These are phyloP conservation scores for Mythimna albipuncta DNA, from an alignment of 2,888 invertebrate genomes.

Conservation along the genomic window DNA sequence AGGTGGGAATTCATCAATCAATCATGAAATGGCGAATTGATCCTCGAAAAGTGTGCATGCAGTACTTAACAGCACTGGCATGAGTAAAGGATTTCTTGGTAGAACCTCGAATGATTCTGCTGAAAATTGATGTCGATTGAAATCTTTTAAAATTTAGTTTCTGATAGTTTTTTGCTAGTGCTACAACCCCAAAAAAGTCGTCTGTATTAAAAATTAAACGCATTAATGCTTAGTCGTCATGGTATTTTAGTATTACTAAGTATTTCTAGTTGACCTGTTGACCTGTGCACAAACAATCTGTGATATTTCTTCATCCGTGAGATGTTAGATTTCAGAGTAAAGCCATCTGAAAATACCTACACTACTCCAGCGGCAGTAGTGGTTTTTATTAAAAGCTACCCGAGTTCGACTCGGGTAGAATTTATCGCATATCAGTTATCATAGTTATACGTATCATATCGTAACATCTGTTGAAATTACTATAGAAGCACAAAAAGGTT, in stretches of 20 bases:
- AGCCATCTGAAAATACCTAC: conserved; percentile 3
- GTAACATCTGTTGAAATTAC: neutral
- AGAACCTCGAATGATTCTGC: neutral
- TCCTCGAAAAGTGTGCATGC: neutral
- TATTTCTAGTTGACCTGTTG: neutral
- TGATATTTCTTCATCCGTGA: neutral
- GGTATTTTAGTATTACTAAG: neutral
- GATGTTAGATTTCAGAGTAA: neutral
- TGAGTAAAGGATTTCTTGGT: neutral
- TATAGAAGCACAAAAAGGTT: neutral
- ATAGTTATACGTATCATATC: no score
- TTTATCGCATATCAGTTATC: no score
- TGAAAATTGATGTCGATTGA: neutral
- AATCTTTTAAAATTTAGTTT: neutral
- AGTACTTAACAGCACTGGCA: neutral
- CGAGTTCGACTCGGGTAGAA: neutral
- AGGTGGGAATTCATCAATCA: no score
- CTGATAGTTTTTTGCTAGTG: neutral
- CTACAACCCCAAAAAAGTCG: neutral
- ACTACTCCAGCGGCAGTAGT: neutral
- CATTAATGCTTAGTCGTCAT: neutral
- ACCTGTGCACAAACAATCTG: neutral
- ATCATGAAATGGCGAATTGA: neutral
- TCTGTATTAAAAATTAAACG: neutral
- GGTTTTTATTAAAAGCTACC: conserved; percentile 33